Evolutionary conservation across 1,140 invertebrate species (phyloP), one percentile per base, ranked within the genome.

Genomic region (Drosophila rhopaloa): DNA sequence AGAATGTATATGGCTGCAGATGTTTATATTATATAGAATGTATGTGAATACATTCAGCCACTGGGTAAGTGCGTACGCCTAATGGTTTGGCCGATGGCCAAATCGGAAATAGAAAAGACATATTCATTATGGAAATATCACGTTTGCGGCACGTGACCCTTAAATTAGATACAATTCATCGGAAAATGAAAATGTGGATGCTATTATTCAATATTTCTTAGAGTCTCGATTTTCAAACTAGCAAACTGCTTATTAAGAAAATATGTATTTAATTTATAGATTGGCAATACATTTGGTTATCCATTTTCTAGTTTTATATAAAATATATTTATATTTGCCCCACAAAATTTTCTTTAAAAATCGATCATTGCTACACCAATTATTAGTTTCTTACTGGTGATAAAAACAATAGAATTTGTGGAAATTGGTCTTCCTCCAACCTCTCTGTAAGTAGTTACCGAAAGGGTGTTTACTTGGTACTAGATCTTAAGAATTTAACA

Each of bases 81-180:
- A 14, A 73, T 53, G 27, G 19, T 47, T 73, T 73, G 70, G 70
- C 70, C 10, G 16, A n/a, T 29, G 10, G 40, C 70, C 67, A 73
- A 61, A 35, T 68, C 14, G 63, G 24, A 32, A 63, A 58, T 53
- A 46, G 46, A 74, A 63, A 51, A 73, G 19, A 44, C 27, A 48
- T 41, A 75, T 57, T 71, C 46, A 60, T 59, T 71, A 79, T 82
- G 76, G 74, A 84, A 84, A 43, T 27, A 76, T 47, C 81, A 83
- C 65, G 80, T 63, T 46, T 58, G 40, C 24, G 46, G 47, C 53
- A 79, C 76, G 56, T 83, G 76, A 79, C 51, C 48, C 35, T 1
- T 27, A 1, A 14, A 63, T 48, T 2, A 13, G 24, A 24, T 8
- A 13, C 29, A 48, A 35, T 2, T 40, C 24, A 14, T 32, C 37